These are phyloP conservation scores for Malurus melanocephalus DNA, from an alignment of 2,113 vertebrate species.

Conservation along the genomic window DNA sequence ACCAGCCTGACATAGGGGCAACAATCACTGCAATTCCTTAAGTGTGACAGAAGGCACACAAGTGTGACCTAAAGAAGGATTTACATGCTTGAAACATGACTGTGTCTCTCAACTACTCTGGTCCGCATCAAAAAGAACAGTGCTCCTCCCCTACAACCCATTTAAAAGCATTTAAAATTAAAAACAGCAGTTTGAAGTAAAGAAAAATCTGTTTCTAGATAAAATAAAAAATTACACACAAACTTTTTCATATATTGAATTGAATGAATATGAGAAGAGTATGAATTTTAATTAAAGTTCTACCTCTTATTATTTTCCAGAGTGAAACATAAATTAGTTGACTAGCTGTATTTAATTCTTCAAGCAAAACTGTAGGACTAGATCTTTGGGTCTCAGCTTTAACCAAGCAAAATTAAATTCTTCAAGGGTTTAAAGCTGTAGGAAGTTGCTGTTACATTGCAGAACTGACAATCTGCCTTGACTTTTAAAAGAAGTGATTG, in stretches of 20 bases:
- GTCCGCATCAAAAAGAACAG: neutral
- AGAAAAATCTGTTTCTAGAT: neutral
- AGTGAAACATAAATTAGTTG: neutral
- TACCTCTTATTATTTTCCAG: neutral
- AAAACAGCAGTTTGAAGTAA: neutral
- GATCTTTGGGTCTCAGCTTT: neutral
- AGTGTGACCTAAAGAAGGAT: neutral
- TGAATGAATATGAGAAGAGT: neutral
- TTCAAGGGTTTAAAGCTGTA: neutral
- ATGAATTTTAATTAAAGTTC: neutral
- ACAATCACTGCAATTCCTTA: neutral
- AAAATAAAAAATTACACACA: neutral
- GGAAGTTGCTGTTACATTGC: neutral
- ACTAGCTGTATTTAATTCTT: neutral
- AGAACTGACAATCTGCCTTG: neutral
- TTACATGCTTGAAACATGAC: neutral
- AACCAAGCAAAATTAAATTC: neutral
- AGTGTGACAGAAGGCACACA: neutral
- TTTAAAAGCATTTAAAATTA: neutral
- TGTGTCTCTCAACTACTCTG: neutral
- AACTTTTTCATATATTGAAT: neutral
- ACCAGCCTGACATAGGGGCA: neutral
- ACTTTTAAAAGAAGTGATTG: neutral
- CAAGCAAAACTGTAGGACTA: neutral
- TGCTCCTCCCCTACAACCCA: neutral